phyloP scores from a whole-genome alignment of 2,888 invertebrate genomes.

The Ochropleura leucogaster region DNA sequence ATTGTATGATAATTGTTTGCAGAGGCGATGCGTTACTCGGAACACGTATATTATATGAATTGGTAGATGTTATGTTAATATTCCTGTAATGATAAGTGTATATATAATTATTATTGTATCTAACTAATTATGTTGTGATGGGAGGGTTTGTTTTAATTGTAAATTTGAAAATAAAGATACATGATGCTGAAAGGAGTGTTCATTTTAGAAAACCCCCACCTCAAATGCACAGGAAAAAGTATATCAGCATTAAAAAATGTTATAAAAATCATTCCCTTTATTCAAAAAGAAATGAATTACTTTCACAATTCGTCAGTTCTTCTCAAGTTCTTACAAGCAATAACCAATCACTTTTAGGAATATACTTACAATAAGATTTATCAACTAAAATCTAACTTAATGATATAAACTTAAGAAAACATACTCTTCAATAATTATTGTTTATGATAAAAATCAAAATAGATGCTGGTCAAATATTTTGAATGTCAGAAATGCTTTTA shows the following conservation, averaged over 20 bases:
- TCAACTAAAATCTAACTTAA: conserved; percentile 45
- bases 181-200: conserved; percentile 61
- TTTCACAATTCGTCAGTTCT: conserved; percentile 47
- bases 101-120: conserved; percentile 77
- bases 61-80: conserved; percentile 78
- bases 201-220: conserved; percentile 9
- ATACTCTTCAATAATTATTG: conserved; percentile 26
- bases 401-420: conserved; percentile 28
- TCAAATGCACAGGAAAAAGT: not conserved
- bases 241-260: conserved; percentile 14
- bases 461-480: conserved; percentile 10
- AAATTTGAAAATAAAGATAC: conserved; percentile 84
- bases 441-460: conserved; percentile 14
- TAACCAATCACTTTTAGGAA: conserved; percentile 36
- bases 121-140: conserved; percentile 73
- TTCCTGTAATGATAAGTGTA: conserved; percentile 85
- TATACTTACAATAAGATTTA: conserved; percentile 47
- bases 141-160: conserved; percentile 82
- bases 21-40: conserved; percentile 43
- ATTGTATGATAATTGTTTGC: conserved; percentile 56
- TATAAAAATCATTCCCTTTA: conserved; percentile 56
- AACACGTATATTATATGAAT: conserved; percentile 60
- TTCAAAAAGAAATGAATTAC: conserved; percentile 58
- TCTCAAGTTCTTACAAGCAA: conserved; percentile 43
- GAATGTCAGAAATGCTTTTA: conserved; percentile 12